Conservation (phyloP, 1,140 invertebrate genomes). For the Anastatus disparis region DNA sequence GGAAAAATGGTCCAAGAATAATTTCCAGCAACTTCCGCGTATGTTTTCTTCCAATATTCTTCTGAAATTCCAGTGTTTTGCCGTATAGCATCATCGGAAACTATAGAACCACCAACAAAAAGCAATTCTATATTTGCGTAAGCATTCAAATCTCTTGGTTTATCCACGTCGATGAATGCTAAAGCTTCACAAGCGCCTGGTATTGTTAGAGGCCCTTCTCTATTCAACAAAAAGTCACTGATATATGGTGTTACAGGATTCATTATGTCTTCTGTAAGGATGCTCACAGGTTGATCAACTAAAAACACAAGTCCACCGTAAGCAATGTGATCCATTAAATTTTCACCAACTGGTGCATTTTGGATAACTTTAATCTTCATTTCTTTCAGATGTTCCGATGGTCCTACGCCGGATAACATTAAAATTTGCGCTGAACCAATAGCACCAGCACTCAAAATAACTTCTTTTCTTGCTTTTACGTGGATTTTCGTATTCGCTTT, state of each 20-base stretch:
- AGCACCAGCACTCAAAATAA: conserved; percentile 77
- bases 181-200: neutral
- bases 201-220: conserved; percentile 11
- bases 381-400: conserved; percentile 66
- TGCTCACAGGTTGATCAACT: neutral
- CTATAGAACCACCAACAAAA: neutral
- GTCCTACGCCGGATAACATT: conserved; percentile 77
- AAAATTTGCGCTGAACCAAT: conserved; percentile 80
- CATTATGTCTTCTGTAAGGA: neutral
- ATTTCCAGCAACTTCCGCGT: neutral
- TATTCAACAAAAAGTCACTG: neutral
- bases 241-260: neutral
- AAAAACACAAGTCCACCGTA: conserved; percentile 25
- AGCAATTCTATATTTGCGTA: conserved; percentile 14
- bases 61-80: neutral
- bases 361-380: conserved; percentile 57
- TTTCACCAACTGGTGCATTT: conserved; percentile 71
- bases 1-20: conserved; percentile 3
- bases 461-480: conserved; percentile 69
- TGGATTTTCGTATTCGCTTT: conserved; percentile 67
- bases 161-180: conserved; percentile 4
- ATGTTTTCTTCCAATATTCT: neutral
- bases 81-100: neutral
- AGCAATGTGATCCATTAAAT: conserved; percentile 68
- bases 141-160: neutral